Evolutionary conservation across 2,797 vertebrate genomes (phyloP).

Genomic region (Cyclopterus lumpus): DNA sequence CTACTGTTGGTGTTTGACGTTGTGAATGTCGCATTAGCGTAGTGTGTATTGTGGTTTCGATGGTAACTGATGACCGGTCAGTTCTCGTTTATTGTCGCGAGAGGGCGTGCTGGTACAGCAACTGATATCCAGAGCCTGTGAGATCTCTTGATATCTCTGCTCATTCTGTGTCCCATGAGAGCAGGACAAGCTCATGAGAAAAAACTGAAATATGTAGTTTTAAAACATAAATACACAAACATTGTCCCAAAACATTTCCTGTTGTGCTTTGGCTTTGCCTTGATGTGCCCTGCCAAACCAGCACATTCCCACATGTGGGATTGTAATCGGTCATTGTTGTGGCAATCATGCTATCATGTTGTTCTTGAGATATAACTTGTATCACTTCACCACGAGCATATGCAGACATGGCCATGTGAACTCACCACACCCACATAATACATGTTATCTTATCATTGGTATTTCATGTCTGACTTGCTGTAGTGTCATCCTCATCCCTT

Average conservation of each 20-base stretch:
- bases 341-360: neutral
- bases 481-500: too few species aligned
- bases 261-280: slow-evolving; percentile 4
- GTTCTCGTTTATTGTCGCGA: slow-evolving; percentile 41
- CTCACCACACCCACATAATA: neutral
- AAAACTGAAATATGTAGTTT: neutral
- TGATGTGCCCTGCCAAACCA: neutral
- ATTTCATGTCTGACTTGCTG: neutral
- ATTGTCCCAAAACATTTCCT: neutral
- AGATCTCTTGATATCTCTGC: neutral
- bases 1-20: neutral
- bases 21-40: neutral
- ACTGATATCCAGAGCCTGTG: neutral
- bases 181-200: neutral
- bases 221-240: neutral
- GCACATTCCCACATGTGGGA: neutral
- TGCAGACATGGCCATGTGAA: neutral
- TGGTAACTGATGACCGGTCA: slow-evolving; percentile 50
- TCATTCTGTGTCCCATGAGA: neutral
- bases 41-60: slow-evolving; percentile 61
- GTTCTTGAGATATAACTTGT: neutral
- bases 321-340: neutral
- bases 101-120: slow-evolving; percentile 28
- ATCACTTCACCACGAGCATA: neutral
- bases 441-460: neutral